A percentile compares a stretch with the other conserved stretches of the same genome.
These are phyloP conservation scores for Litocranius walleri DNA, from an alignment of 2,113 vertebrate genomes.

Conservation along the genomic window DNA sequence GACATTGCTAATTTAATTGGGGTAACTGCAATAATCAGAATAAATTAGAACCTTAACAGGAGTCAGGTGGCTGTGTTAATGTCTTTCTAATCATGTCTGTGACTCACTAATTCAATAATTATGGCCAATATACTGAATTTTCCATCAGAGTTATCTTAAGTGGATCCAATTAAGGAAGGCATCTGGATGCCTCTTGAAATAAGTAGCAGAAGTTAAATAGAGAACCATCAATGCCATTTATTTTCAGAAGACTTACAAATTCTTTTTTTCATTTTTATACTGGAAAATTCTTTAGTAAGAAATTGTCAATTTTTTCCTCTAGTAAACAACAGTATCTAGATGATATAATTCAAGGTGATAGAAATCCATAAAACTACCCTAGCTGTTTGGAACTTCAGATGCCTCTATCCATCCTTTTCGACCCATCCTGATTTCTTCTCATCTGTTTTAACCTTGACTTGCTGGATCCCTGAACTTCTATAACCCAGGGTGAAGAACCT, in stretches of 20 bases:
- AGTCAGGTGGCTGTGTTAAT: conserved; percentile 47
- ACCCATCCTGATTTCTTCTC: neutral
- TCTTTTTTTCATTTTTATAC: conserved; percentile 5
- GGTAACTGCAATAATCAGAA: conserved; percentile 13
- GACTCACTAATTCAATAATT: conserved; percentile 66
- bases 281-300: neutral
- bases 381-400: neutral
- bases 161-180: conserved; percentile 24
- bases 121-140: conserved; percentile 60
- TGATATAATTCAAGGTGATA: neutral
- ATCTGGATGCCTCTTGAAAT: conserved; percentile 25
- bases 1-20: conserved; percentile 43
- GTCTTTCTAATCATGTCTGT: conserved; percentile 42
- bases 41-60: conserved; percentile 59
- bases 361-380: neutral
- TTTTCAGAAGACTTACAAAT: neutral
- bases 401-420: neutral
- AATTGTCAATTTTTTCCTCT: neutral
- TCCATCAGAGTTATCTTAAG: conserved; percentile 47
- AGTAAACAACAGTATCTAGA: neutral
- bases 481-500: neutral
- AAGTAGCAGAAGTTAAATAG: neutral
- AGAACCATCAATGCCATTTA: neutral
- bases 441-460: neutral
- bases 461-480: neutral